Base-by-base conservation (phyloP, 2,797 vertebrate genomes). In the Acanthis flammea region DNA sequence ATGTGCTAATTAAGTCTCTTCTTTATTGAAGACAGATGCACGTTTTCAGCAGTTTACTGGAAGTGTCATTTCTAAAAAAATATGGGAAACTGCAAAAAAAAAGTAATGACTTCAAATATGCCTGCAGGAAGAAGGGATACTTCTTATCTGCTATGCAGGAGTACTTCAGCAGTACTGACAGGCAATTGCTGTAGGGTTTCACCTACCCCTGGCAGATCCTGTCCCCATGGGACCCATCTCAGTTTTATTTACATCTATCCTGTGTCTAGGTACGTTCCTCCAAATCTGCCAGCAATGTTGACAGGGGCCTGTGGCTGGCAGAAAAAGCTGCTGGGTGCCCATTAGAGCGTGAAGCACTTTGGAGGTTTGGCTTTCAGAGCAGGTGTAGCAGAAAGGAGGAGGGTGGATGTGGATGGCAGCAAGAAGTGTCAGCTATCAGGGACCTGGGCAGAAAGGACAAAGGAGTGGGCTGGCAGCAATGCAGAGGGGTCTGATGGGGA, bases 1-100 rank as follows among this genome's bases (percentile, higher is more conserved):
- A 94, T 86, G 94, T 92, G 72, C 57, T 92, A 96, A 96, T 95
- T 95, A 91, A 95, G 42, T 80, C 23, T 25, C 5, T 61, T 83
- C 50, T 85, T 91, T 89, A 95, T 93, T 92, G 82, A 91, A 93
- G 71, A 85, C 83, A 95, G 88, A 94, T 68, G 65, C 27, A 72
- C 3, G 33, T 71, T 95, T 94, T 91, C 91, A 95, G 54, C 85
- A 94, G 81, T 92, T 94, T 91, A 77, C 78, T 85, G 86, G 42
- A 92, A 96, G 67, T 85, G 91, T 89, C 65, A 85, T 68, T 91
- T 93, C 15, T 37, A 13, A 78, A 90, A 94, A 92, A 91, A 92
- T 76, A 87, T 80, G 50, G 42, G 78, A 93, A 91, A 80, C 68
- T 58, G 30, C 9, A 86, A 75, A 91, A 86, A 90, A 90, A 71